phyloP scores from a whole-genome alignment of 2,888 invertebrate genomes.

The Colletes collaris region DNA sequence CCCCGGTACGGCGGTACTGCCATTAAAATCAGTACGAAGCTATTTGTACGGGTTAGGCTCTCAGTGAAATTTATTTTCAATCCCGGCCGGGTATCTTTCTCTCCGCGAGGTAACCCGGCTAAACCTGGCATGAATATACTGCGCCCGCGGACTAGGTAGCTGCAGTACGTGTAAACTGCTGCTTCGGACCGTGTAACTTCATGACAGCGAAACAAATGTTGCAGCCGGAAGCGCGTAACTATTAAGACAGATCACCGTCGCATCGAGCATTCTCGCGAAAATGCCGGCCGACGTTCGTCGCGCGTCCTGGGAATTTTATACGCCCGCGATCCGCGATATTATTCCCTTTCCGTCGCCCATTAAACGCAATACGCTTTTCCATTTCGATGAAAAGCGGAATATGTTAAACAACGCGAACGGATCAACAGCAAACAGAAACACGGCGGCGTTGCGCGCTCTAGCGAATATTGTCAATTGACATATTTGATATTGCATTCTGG shows the following conservation, averaged over 20 bases:
- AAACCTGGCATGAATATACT: slow-evolving; percentile 67
- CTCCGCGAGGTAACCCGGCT: slow-evolving; percentile 46
- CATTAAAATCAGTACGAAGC: slow-evolving; percentile 69
- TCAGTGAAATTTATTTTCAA: slow-evolving; percentile 76
- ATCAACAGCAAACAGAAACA: neutral
- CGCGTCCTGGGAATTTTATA: slow-evolving; percentile 5
- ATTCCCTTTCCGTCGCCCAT: neutral
- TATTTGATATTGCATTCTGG: slow-evolving; percentile 4
- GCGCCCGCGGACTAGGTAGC: slow-evolving; percentile 48
- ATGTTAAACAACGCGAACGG: neutral
- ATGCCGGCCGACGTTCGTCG: slow-evolving; percentile 20
- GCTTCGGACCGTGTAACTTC: slow-evolving; percentile 62
- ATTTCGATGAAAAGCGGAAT: neutral
- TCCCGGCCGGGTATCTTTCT: slow-evolving; percentile 70
- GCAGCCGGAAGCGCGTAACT: slow-evolving; percentile 50
- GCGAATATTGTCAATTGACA: slow-evolving; percentile 7
- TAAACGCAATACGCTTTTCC: slow-evolving; percentile 1
- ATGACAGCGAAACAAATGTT: slow-evolving; percentile 73
- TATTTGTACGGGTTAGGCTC: slow-evolving; percentile 74
- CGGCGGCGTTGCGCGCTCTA: neutral
- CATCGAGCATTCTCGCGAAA: slow-evolving; percentile 50
- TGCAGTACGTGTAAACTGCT: slow-evolving; percentile 42
- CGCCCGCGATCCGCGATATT: neutral
- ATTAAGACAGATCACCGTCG: slow-evolving; percentile 58
- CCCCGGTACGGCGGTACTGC: slow-evolving; percentile 48